Evolutionary conservation across 2,113 vertebrate genomes (phyloP).

Genomic region (Rhodinocichla rosea): DNA sequence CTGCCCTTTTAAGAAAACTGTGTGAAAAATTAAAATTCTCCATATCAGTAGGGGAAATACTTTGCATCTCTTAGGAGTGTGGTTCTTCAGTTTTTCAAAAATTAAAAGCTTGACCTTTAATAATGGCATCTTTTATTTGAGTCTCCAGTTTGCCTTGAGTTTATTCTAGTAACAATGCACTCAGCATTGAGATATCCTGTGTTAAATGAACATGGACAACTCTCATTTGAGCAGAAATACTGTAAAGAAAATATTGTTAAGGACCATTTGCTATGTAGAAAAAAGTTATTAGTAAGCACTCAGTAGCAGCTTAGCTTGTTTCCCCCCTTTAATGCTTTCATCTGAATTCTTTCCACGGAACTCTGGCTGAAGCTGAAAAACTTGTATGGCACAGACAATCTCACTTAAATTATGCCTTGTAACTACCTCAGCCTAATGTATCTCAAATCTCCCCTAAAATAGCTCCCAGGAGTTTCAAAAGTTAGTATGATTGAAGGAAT

Average conservation of each 20-base stretch:
- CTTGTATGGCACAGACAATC: background rate
- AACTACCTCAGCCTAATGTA: background rate
- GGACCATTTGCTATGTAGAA: background rate
- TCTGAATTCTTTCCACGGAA: conserved; percentile 12
- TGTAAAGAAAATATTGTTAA: conserved; percentile 35
- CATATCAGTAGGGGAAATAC: background rate
- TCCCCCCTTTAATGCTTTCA: background rate
- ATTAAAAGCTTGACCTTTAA: conserved; percentile 9
- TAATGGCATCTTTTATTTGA: background rate
- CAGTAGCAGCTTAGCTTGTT: background rate
- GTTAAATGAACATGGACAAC: conserved; percentile 31
- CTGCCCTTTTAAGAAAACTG: background rate
- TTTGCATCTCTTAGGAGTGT: background rate
- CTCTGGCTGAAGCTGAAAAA: conserved; percentile 1
- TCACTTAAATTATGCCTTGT: background rate
- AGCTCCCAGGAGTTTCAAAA: background rate
- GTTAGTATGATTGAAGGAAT: background rate
- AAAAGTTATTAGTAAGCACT: conserved; percentile 13
- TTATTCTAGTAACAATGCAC: background rate
- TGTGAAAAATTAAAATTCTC: background rate
- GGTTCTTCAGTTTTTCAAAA: background rate
- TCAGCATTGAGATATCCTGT: background rate
- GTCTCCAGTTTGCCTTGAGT: background rate
- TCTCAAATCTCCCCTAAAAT: background rate
- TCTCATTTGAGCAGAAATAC: conserved; percentile 37